Percentiles rank a stretch among this genome's conserved stretches.
phyloP scores from a whole-genome alignment of 2,888 invertebrate species.

The Tinea pellionella region DNA sequence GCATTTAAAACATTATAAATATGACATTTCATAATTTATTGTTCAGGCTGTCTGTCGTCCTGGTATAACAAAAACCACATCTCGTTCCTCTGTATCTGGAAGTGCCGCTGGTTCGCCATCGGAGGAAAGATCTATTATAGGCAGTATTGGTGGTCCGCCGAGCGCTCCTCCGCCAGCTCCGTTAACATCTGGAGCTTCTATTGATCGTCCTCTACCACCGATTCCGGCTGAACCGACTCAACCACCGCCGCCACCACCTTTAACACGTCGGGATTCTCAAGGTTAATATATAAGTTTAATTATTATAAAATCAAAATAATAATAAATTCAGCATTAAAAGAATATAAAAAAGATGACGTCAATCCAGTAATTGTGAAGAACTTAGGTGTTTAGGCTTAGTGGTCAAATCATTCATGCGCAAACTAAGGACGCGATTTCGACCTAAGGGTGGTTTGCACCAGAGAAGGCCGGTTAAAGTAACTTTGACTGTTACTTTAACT shows the following conservation, averaged over 20 bases:
- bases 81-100: constrained; percentile 59
- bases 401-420: no score
- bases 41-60: constrained; percentile 55
- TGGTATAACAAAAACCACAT: constrained; percentile 50
- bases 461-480: no score
- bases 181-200: constrained; percentile 50
- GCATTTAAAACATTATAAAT: not conserved
- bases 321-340: not conserved
- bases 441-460: no score
- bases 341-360: no score
- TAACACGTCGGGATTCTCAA: constrained; percentile 77
- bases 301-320: no score
- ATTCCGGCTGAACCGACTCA: constrained; percentile 68
- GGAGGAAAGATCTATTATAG: constrained; percentile 32
- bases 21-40: not conserved
- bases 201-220: constrained; percentile 70
- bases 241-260: constrained; percentile 53
- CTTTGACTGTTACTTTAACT: no score
- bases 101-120: constrained; percentile 63
- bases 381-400: no score
- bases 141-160: constrained; percentile 41
- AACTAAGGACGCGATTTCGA: no score
- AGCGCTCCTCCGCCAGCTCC: constrained; percentile 52
- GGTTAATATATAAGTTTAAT: constrained; percentile 39
- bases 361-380: no score